A percentile compares a stretch with the other conserved stretches of the same genome.
Evolutionary conservation across 2,797 vertebrate species (phyloP).

Genomic region (Thunnus albacares): DNA sequence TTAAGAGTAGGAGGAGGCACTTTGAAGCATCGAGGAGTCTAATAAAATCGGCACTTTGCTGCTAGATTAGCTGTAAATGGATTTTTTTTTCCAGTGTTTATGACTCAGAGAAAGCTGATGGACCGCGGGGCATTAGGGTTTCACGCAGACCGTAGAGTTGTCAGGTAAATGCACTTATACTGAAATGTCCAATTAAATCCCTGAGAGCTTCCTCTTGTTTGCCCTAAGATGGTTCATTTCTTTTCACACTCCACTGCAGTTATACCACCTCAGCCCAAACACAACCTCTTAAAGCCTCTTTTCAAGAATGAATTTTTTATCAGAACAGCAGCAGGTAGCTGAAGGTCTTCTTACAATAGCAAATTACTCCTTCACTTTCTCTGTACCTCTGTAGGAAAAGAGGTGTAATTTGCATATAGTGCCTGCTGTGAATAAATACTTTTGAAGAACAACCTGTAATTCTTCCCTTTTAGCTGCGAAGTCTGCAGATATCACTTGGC

Average conservation of each 20-base stretch:
- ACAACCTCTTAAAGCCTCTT: conserved; percentile 9
- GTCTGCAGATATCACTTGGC: background rate
- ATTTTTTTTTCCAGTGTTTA: conserved; percentile 51
- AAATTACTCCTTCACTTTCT: background rate
- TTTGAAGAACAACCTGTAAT: background rate
- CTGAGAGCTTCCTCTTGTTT: conserved; percentile 23
- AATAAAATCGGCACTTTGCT: conserved; percentile 52
- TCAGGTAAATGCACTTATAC: conserved; percentile 13
- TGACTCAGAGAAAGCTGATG: conserved; percentile 53
- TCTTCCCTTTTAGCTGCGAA: background rate
- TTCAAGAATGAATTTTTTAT: conserved; percentile 19
- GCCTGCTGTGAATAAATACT: background rate
- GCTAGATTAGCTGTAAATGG: conserved; percentile 56
- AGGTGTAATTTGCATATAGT: background rate
- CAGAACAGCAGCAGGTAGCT: conserved; percentile 15
- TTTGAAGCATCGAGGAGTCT: conserved; percentile 28
- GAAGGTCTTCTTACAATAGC: background rate
- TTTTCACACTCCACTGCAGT: conserved; percentile 22
- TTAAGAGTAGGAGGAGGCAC: conserved; percentile 43
- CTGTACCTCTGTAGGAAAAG: background rate
- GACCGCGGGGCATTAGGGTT: conserved; percentile 53
- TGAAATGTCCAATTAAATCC: conserved; percentile 14
- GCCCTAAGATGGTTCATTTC: conserved; percentile 35
- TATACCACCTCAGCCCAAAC: conserved; percentile 27
- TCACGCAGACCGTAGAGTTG: background rate